Evolutionary conservation across 2,113 vertebrate species (phyloP), one percentile per base, ranked within the genome.

Genomic region (Tragelaphus imberbis): DNA sequence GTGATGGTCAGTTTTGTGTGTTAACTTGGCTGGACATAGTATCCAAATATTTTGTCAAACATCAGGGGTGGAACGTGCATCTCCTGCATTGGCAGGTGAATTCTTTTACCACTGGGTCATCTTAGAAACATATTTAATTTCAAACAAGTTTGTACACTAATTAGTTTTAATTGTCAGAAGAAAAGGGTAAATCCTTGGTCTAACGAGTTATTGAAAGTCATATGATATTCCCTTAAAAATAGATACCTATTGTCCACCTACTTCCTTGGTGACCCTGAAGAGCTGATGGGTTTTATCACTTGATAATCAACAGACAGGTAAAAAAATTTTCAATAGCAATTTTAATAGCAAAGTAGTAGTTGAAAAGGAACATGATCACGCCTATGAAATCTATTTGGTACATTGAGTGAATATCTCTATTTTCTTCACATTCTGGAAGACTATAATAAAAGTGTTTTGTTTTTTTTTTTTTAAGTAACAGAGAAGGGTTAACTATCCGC

Each of bases 391-490:
- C 58, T 65, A 19, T 65, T 30, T n/a, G 11, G 5, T 49, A 59
- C 15, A 28, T 6, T 86, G 30, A 71, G 15, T 77, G 40, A 75
- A 58, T 59, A 28, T 4, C 10, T 58, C 49, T 28, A 11, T 23
- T 59, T 86, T 75, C 30, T 77, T 77, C 53, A 77, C 75, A 86
- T 86, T 75, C 30, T 85, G 40, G 21, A 93, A 85, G 40, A 58
- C 15, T 23, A 21, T 55, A 56, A 30, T 36, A 47, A 75, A 16
- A 11, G 2, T 58, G 49, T 15, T 17, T 17, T 44, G n/a, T n/a
- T 1, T 8, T 19, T 4, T 5, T 36, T n/a, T 68, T 75, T 75
- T 75, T 23, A 75, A 40, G 68, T 84, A 71, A 56, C 49, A 44
- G 68, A 65, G 6, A 10, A 53, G 47, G 53, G 40, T 4, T 59